Evolutionary conservation across 2,113 vertebrate species (phyloP).

Genomic region (Melanostigma gelatinosum): DNA sequence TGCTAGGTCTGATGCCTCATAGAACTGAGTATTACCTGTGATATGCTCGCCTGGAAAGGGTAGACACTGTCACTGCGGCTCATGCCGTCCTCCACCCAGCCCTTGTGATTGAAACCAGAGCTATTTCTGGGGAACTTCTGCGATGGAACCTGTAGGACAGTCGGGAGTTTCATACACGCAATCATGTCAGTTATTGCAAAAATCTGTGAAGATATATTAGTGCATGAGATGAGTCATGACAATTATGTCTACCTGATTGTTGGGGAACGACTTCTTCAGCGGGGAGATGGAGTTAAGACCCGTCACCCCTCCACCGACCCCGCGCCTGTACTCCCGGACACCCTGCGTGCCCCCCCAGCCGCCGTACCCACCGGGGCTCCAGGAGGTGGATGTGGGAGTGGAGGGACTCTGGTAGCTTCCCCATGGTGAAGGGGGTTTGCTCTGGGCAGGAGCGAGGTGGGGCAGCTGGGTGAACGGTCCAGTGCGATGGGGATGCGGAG

Average conservation of each 20-base stretch:
- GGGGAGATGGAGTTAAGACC: conserved; percentile 97
- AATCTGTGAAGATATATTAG: not conserved
- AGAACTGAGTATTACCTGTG: not conserved
- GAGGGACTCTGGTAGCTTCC: conserved; percentile 98
- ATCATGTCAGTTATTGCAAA: not conserved
- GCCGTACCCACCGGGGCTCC: conserved; percentile 94
- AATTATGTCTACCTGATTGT: conserved; percentile 86
- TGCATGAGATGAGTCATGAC: not conserved
- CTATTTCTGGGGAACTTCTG: conserved; percentile 96
- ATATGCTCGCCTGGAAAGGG: conserved; percentile 93
- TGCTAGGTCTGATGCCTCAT: too few species aligned
- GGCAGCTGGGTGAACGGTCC: conserved; percentile 97
- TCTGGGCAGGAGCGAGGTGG: conserved; percentile 94
- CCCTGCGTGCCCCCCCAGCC: conserved; percentile 98
- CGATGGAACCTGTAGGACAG: conserved; percentile 83
- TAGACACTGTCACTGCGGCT: conserved; percentile 95
- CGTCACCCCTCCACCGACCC: conserved; percentile 92
- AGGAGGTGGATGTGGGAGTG: conserved; percentile 94
- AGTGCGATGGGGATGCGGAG: conserved; percentile 94
- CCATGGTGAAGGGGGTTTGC: conserved; percentile 97
- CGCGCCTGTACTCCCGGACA: conserved; percentile 91
- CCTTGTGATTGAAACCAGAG: conserved; percentile 95
- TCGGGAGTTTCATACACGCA: not conserved
- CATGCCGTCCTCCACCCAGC: conserved; percentile 97
- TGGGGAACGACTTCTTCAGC: conserved; percentile 98